phyloP scores from a whole-genome alignment of 2,113 vertebrate species.

The Protobothrops flavoviridis region DNA sequence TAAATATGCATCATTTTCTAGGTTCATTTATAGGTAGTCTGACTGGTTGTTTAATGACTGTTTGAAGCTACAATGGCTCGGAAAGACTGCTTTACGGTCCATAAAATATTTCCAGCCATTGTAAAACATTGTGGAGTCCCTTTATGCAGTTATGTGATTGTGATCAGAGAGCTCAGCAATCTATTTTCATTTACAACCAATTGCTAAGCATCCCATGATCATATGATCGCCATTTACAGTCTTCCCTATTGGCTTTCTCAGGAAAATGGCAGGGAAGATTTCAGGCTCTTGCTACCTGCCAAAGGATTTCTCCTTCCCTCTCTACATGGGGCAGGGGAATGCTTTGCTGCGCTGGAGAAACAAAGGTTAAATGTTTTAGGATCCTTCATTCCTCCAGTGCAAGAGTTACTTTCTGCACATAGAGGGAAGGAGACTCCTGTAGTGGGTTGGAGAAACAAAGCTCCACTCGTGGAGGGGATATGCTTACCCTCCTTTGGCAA shows the following conservation, averaged over 20 bases:
- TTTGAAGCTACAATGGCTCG: too few relatives aligned
- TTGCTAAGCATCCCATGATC: not conserved
- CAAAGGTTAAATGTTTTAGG: not conserved
- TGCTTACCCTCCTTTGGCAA: not conserved
- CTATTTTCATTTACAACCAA: not conserved
- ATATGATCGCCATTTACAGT: not conserved
- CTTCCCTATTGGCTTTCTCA: not conserved
- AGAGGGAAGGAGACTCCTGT: not conserved
- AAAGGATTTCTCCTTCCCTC: too few relatives aligned
- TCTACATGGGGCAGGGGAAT: too few relatives aligned
- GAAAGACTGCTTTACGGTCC: not conserved
- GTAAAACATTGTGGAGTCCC: not conserved
- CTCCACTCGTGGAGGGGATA: not conserved
- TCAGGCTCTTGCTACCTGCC: too few relatives aligned
- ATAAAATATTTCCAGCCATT: not conserved
- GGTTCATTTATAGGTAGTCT: not conserved
- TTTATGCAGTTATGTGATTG: not conserved
- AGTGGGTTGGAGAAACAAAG: not conserved
- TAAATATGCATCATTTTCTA: not conserved
- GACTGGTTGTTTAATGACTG: not conserved
- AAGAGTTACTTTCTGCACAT: not conserved
- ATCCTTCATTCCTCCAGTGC: not conserved
- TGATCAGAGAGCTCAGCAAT: not conserved
- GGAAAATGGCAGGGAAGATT: too few relatives aligned
- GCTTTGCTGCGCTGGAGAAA: not conserved